phyloP scores from a whole-genome alignment of 2,888 invertebrate genomes.

The Yponomeuta sedellus region DNA sequence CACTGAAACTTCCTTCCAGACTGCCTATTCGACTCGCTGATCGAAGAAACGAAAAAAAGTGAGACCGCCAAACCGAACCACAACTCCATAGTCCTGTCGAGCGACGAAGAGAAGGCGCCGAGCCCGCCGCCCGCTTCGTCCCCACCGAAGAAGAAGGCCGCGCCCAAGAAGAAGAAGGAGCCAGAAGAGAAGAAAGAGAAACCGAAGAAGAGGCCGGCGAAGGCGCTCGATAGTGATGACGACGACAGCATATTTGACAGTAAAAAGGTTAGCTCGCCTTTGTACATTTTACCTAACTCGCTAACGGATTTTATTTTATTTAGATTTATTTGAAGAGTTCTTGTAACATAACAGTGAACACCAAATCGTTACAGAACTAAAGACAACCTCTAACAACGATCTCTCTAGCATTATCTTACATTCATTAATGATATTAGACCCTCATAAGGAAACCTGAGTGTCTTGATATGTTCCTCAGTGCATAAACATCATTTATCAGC shows the following conservation, averaged over 20 bases:
- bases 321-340: too few relatives aligned
- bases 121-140: constrained; percentile 21
- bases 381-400: too few relatives aligned
- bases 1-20: constrained; percentile 38
- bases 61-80: constrained; percentile 28
- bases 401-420: too few relatives aligned
- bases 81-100: constrained; percentile 35
- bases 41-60: constrained; percentile 65
- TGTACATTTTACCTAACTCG: too few relatives aligned
- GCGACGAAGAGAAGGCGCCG: constrained; percentile 37
- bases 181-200: constrained; percentile 44
- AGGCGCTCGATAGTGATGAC: constrained; percentile 54
- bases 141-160: constrained; percentile 54
- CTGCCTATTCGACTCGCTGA: constrained; percentile 68
- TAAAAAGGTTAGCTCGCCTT: constrained; percentile 51
- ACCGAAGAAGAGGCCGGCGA: constrained; percentile 59
- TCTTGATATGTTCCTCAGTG: too few relatives aligned
- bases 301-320: too few relatives aligned
- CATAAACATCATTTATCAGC: too few relatives aligned
- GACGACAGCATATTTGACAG: constrained; percentile 69
- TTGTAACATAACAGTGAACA: too few relatives aligned
- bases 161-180: constrained; percentile 48
- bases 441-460: too few relatives aligned
- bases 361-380: too few relatives aligned
- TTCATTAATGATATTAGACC: too few relatives aligned